Base-by-base conservation (phyloP, 2,113 vertebrate genomes). In the Triplophysa dalaica region DNA sequence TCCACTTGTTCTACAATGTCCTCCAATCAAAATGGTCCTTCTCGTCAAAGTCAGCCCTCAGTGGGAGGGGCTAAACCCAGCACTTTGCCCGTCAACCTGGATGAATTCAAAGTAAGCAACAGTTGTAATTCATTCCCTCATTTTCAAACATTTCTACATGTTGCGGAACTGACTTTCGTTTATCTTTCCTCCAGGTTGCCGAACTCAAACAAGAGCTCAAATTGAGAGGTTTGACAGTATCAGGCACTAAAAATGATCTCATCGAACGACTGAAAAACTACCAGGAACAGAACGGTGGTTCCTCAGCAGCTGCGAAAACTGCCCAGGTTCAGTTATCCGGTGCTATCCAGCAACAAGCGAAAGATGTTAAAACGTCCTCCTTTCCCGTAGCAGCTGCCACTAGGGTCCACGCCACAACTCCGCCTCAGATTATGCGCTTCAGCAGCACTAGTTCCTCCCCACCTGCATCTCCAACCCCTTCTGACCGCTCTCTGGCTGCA, bases 181-280 rank as follows among this genome's bases (percentile, higher is more conserved):
- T 72, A 82, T 63, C 24, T 77, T 33, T 77, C 0, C 67, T 63
- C 43, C 82, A 98, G 97, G 97, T 98, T 60, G 96, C 97, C 0
- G 97, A 98, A 86, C 90, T 98, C 85, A 98, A 98, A 90, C 96
- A 97, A 80, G 97, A 98, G 86, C 91, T 98, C 78, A 98, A 98
- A 88, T 70, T 98, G 86, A 94, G 97, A 11, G 92, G 95, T 17
- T 85, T 98, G 87, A 97, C 96, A 0, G 97, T 98, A 21, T 98
- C 97, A 0, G 97, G 97, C 85, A 97, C 96, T 33, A 98, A 98
- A 87, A 97, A 93, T 0, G 97, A 97, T 83, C 94, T 98, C 12
- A 95, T 98, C 0, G 97, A 98, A 87, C 91, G 97, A 85, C 94
- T 98, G 52, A 94, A 94, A 50, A 91, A 94, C 87, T 97, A 98